A percentile compares a stretch with the other conserved stretches of the same genome.
phyloP scores from a whole-genome alignment of 2,113 vertebrate genomes.

The Montifringilla adamsi region DNA sequence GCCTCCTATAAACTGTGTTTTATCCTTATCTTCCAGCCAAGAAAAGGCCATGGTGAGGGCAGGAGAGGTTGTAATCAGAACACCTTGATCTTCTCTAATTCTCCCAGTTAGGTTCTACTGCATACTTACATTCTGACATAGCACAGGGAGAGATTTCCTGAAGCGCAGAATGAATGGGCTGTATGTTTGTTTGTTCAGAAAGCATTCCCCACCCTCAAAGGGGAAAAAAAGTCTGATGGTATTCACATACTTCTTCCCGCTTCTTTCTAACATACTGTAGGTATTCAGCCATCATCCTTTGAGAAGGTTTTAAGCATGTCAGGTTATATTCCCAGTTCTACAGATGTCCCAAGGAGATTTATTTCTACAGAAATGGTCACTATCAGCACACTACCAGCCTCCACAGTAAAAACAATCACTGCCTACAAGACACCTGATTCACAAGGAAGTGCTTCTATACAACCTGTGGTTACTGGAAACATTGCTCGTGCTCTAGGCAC shows the following conservation, averaged over 20 bases:
- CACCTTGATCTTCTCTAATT: not conserved
- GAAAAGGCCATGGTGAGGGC: not conserved
- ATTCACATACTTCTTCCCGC: not conserved
- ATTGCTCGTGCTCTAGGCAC: not conserved
- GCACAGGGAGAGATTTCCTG: not conserved
- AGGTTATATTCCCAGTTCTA: not conserved
- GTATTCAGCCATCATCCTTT: not conserved
- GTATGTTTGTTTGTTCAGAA: not conserved
- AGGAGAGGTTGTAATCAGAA: not conserved
- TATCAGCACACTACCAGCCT: not conserved
- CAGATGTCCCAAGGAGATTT: not conserved
- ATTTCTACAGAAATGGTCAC: not conserved
- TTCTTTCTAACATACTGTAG: not conserved
- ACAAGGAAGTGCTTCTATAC: not conserved
- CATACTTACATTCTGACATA: not conserved
- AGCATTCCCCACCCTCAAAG: not conserved
- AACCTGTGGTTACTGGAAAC: not conserved
- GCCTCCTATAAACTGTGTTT: not conserved
- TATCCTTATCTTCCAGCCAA: not conserved
- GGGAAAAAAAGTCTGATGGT: not conserved
- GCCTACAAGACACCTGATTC: not conserved
- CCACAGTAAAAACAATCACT: not conserved
- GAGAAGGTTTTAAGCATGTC: not conserved
- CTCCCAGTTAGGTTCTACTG: not conserved
- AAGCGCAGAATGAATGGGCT: not conserved